These are phyloP conservation scores for Geotrypetes seraphini DNA, from an alignment of 2,797 vertebrate species.

Conservation along the genomic window DNA sequence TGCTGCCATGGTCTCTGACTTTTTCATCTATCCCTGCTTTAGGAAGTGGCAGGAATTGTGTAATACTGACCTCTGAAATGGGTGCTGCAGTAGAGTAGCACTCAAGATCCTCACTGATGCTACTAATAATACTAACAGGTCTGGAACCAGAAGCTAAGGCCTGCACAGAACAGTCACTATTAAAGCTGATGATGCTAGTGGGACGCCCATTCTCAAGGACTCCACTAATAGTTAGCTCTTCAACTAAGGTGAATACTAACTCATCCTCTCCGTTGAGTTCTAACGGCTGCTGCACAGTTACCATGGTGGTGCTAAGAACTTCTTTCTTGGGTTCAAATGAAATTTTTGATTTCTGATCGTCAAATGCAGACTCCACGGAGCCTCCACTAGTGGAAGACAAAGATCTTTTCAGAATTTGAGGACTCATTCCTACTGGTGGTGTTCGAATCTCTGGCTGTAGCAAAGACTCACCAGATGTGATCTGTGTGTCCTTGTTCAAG, in stretches of 20 bases:
- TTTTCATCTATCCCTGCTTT: conserved; percentile 58
- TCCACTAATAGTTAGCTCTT: conserved; percentile 86
- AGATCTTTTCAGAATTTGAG: conserved; percentile 71
- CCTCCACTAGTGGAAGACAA: conserved; percentile 49
- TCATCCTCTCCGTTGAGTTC: conserved; percentile 91
- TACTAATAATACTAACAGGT: conserved; percentile 90
- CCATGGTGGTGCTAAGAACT: conserved; percentile 80
- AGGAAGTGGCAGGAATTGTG: conserved; percentile 53
- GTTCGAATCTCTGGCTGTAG: conserved; percentile 69
- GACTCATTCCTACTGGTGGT: conserved; percentile 86
- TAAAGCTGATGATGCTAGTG: conserved; percentile 82
- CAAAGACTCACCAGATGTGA: conserved; percentile 64
- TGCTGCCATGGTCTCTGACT: conserved; percentile 49
- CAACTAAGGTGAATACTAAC: conserved; percentile 90
- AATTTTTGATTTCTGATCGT: conserved; percentile 24
- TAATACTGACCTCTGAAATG: conserved; percentile 47
- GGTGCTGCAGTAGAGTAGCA: conserved; percentile 51
- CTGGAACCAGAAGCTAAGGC: conserved; percentile 63
- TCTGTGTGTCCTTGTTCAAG: conserved; percentile 60
- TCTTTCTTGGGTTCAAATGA: conserved; percentile 63
- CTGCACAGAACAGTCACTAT: conserved; percentile 71
- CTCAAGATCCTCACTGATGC: conserved; percentile 76
- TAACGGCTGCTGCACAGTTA: conserved; percentile 87
- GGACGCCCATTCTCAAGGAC: conserved; percentile 65
- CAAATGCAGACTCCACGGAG: conserved; percentile 35